Percentiles rank a stretch among this genome's conserved stretches.
Conservation (phyloP, 2,797 vertebrate genomes). For the Aphelocoma californica region DNA sequence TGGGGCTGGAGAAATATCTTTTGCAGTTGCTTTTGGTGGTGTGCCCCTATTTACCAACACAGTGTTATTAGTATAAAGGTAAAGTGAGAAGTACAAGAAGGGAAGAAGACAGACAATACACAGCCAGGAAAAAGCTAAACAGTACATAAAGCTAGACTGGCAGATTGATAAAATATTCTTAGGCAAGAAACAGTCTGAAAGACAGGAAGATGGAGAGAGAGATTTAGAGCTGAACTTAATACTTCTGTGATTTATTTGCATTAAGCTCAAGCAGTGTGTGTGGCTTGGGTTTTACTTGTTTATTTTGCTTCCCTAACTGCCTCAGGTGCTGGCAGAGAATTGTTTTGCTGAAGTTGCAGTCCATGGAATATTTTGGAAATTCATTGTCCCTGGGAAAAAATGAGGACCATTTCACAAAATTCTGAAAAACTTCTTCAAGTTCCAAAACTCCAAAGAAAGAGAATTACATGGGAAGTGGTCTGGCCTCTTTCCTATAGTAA, state of each 20-base stretch:
- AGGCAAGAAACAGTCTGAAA: neutral
- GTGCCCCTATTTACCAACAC: neutral
- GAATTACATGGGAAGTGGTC: neutral
- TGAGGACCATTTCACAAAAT: neutral
- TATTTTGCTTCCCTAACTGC: constrained; percentile 26
- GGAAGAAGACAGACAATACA: neutral
- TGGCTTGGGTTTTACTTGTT: constrained; percentile 32
- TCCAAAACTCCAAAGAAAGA: neutral
- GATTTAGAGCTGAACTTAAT: constrained; percentile 34
- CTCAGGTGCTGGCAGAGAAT: constrained; percentile 23
- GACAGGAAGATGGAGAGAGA: neutral
- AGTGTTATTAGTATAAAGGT: neutral
- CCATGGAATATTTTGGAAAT: neutral
- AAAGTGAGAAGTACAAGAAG: neutral
- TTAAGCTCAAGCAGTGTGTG: constrained; percentile 25
- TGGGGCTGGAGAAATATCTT: neutral
- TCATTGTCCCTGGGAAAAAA: neutral
- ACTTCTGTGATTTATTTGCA: constrained; percentile 42
- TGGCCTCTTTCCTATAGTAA: neutral
- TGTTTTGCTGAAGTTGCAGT: neutral
- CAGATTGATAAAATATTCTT: neutral
- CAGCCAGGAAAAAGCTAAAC: neutral
- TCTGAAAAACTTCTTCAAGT: neutral
- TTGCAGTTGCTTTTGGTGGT: neutral
- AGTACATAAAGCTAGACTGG: neutral